Evolutionary conservation across 2,888 invertebrate genomes (phyloP).

Genomic region (Drosophila melanosoma): DNA sequence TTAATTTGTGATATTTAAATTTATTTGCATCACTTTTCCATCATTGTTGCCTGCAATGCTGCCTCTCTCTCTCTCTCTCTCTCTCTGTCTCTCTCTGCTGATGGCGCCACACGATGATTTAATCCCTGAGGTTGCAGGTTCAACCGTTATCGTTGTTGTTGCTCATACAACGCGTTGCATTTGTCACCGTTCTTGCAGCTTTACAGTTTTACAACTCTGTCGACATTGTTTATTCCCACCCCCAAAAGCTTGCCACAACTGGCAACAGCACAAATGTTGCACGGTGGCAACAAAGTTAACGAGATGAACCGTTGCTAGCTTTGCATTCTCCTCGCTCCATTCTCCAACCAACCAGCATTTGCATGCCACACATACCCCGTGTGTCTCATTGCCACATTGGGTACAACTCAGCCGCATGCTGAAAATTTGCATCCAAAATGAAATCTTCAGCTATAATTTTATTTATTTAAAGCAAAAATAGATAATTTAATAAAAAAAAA

Average conservation of each 20-base stretch:
- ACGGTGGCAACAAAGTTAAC: constrained; percentile 46
- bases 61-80: neutral
- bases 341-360: constrained; percentile 36
- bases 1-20: neutral
- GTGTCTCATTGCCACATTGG: neutral
- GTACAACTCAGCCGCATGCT: neutral
- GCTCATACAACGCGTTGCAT: constrained; percentile 63
- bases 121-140: constrained; percentile 32
- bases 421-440: neutral
- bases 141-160: constrained; percentile 49
- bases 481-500: neutral
- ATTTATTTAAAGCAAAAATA: neutral
- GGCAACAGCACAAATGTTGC: constrained; percentile 41
- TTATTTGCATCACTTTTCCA: neutral
- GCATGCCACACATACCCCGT: constrained; percentile 31
- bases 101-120: constrained; percentile 45
- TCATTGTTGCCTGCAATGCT: neutral
- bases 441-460: neutral
- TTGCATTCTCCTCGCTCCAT: constrained; percentile 12
- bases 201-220: constrained; percentile 34
- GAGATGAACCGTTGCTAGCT: constrained; percentile 5
- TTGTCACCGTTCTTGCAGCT: constrained; percentile 40
- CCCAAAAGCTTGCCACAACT: constrained; percentile 21
- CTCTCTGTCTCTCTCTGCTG: neutral
- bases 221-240: constrained; percentile 39